A percentile compares a stretch with the other conserved stretches of the same genome.
phyloP scores from a whole-genome alignment of 1,140 invertebrate genomes.

The Arctopsyche grandis region DNA sequence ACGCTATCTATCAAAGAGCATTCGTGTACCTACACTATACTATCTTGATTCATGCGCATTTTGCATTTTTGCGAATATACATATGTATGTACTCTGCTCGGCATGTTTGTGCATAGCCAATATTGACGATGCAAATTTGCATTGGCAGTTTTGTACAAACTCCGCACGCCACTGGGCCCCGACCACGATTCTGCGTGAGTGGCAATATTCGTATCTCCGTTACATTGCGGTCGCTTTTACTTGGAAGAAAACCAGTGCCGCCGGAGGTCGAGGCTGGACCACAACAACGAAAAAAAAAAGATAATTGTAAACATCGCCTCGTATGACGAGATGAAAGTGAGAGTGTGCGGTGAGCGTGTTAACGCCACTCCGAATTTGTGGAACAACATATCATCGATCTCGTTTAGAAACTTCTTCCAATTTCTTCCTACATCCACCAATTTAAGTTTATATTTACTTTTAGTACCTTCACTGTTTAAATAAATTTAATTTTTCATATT shows the following conservation, averaged over 20 bases:
- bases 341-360: not conserved
- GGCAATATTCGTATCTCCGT: not conserved
- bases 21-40: not conserved
- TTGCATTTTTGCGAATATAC: not conserved
- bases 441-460: no score
- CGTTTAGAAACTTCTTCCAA: not conserved
- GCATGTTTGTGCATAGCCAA: not conserved
- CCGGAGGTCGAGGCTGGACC: not conserved
- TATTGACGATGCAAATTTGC: slow-evolving; percentile 11
- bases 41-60: not conserved
- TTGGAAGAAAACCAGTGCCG: not conserved
- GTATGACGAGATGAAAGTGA: slow-evolving; percentile 20
- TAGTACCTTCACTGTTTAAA: no score
- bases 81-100: not conserved
- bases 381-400: not conserved
- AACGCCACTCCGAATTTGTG: not conserved
- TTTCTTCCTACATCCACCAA: no score
- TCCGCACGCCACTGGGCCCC: not conserved
- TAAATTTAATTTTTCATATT: no score
- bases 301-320: slow-evolving; percentile 12
- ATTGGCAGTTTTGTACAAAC: not conserved
- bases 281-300: not conserved
- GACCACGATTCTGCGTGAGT: not conserved
- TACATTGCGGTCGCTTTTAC: not conserved
- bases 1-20: no score